Evolutionary conservation across 2,113 vertebrate genomes (phyloP).

Genomic region (Casuarius casuarius): DNA sequence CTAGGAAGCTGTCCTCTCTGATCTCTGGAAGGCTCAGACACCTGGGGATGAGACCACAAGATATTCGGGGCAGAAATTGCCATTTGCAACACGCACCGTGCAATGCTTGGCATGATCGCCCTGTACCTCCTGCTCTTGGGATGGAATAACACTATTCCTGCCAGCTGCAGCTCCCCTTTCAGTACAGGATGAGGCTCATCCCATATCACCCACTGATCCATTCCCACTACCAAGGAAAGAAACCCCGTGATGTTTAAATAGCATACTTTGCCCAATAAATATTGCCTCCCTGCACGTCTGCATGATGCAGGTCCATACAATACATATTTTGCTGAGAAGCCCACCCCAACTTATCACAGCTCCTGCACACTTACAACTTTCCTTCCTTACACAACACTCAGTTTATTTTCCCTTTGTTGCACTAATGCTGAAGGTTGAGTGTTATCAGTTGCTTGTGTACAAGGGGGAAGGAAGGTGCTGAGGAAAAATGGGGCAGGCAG

Average conservation of each 20-base stretch:
- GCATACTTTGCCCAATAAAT: not conserved
- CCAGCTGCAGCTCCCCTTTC: not conserved
- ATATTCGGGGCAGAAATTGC: not conserved
- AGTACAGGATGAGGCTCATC: not conserved
- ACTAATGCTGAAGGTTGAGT: not conserved
- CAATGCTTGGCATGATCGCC: not conserved
- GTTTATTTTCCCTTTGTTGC: not conserved
- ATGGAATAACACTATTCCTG: not conserved
- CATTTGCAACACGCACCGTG: rapidly evolving
- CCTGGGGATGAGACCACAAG: not conserved
- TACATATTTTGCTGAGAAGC: not conserved
- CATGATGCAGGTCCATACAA: rapidly evolving
- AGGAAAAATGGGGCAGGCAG: not conserved
- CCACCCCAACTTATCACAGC: not conserved
- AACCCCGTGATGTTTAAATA: not conserved
- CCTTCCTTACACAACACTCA: not conserved
- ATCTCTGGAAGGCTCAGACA: not conserved
- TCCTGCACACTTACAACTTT: not conserved
- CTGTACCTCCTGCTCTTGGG: not conserved
- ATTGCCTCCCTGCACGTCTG: not conserved
- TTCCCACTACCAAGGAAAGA: not conserved
- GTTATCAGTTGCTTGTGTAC: not conserved
- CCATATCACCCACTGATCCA: not conserved
- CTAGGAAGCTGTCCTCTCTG: not conserved
- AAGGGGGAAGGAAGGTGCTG: not conserved